These are phyloP conservation scores for Naja naja DNA, from an alignment of 2,113 vertebrate genomes.

Conservation along the genomic window DNA sequence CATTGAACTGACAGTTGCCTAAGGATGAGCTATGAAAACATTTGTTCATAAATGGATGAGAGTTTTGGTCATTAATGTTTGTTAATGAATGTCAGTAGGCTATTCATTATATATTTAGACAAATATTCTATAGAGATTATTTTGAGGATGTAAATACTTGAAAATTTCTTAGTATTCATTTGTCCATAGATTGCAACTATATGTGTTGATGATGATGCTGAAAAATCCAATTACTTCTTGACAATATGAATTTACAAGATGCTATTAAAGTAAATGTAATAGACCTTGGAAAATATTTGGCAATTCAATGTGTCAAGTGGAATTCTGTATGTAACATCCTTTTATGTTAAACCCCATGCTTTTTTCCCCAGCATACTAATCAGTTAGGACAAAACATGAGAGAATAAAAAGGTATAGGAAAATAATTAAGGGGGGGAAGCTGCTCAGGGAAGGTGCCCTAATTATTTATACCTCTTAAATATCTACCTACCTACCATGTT, in stretches of 20 bases:
- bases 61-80: neutral
- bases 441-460: neutral
- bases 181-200: neutral
- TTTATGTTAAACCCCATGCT: neutral
- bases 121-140: neutral
- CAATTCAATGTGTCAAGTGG: neutral
- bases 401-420: neutral
- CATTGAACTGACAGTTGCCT: neutral
- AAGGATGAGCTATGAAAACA: neutral
- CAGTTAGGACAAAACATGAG: neutral
- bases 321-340: neutral
- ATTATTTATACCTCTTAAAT: neutral
- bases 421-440: neutral
- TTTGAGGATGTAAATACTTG: neutral
- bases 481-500: neutral
- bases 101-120: neutral
- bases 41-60: neutral
- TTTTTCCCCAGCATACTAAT: neutral
- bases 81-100: neutral
- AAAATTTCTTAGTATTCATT: neutral
- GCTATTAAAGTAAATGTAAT: neutral
- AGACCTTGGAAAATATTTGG: neutral
- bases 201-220: neutral
- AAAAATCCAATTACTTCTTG: neutral
- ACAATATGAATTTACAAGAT: neutral